A percentile compares a stretch with the other conserved stretches of the same genome.
Conservation (phyloP, 2,888 invertebrate species). For the Embidobia sp. region DNA sequence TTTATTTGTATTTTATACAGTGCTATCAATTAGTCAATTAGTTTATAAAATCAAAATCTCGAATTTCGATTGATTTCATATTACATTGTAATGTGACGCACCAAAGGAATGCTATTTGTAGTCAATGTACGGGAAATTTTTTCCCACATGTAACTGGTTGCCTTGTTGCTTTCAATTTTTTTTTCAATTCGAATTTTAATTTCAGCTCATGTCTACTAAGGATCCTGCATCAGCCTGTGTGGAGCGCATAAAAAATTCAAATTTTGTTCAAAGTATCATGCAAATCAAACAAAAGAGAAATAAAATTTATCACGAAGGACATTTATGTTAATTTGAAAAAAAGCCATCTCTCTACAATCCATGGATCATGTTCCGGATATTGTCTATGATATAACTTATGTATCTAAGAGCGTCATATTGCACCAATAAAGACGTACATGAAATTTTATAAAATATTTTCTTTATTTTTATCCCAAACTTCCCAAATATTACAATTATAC, state of each 20-base stretch:
- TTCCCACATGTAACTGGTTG: too few species aligned
- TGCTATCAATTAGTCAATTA: slow-evolving; percentile 5
- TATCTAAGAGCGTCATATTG: slow-evolving; percentile 20
- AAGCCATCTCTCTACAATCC: slow-evolving; percentile 23
- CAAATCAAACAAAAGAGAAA: slow-evolving; percentile 48
- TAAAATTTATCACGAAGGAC: slow-evolving; percentile 42
- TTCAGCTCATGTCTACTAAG: slow-evolving; percentile 79
- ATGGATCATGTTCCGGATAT: slow-evolving; percentile 18
- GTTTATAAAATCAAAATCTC: background rate
- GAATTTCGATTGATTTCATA: slow-evolving; percentile 14
- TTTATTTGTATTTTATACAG: too few species aligned
- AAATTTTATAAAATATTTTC: slow-evolving; percentile 69
- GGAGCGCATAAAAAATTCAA: slow-evolving; percentile 70
- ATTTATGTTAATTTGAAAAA: slow-evolving; percentile 63
- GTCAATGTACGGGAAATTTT: too few species aligned
- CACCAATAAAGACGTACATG: slow-evolving; percentile 71
- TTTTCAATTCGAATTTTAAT: slow-evolving; percentile 61
- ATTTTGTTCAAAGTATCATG: slow-evolving; percentile 30
- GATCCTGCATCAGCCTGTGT: slow-evolving; percentile 71
- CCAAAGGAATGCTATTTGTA: slow-evolving; percentile 32
- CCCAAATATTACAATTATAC: too few species aligned
- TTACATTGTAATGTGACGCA: slow-evolving; percentile 20
- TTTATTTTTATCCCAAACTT: slow-evolving; percentile 21
- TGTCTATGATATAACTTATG: slow-evolving; percentile 3
- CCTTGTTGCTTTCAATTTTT: background rate